phyloP scores from a whole-genome alignment of 2,797 vertebrate species.

The Sorex maritimensis region DNA sequence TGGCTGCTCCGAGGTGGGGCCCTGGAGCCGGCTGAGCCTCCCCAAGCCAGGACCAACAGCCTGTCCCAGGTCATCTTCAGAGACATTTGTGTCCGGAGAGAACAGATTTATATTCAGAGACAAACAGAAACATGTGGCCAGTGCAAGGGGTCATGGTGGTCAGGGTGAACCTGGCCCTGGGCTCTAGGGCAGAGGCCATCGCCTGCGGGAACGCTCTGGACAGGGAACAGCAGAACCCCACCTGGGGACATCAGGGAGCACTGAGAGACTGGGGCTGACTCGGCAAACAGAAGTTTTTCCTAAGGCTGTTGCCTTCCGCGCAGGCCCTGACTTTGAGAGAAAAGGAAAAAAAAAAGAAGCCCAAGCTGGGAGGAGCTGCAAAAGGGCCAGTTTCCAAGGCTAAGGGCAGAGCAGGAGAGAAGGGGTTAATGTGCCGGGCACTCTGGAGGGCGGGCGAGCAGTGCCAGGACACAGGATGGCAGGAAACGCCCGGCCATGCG shows the following conservation, averaged over 20 bases:
- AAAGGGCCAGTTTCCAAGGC: background rate
- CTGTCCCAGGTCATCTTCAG: background rate
- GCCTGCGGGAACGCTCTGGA: background rate
- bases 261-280: background rate
- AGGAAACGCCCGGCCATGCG: background rate
- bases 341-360: background rate
- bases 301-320: slow-evolving; percentile 39
- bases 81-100: background rate
- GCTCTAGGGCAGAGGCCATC: no score
- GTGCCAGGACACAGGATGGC: background rate
- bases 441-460: no score
- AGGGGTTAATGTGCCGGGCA: no score
- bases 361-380: slow-evolving; percentile 27
- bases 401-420: background rate
- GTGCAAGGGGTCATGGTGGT: no score
- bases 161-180: no score
- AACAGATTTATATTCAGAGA: no score
- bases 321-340: slow-evolving; percentile 3
- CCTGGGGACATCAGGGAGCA: slow-evolving; percentile 18
- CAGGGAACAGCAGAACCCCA: background rate
- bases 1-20: no score
- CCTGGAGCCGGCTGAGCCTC: background rate
- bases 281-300: background rate
- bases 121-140: no score
- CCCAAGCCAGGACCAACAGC: background rate